Evolutionary conservation across 2,888 invertebrate genomes (phyloP), one percentile per base, ranked within the genome.

Genomic region (Stenurella melanura): DNA sequence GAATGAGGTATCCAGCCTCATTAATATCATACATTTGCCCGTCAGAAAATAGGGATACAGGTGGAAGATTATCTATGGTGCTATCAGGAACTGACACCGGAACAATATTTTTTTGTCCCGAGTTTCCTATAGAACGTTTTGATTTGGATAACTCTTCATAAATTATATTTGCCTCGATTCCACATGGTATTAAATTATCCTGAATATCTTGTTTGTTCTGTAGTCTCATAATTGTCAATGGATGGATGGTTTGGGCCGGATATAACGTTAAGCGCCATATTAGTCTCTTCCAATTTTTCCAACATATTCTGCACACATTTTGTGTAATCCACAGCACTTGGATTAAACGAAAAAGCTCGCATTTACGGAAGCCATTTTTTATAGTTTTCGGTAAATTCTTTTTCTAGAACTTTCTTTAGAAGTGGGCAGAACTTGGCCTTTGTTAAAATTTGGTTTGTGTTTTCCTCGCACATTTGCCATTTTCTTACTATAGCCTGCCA

Each of bases 401-500:
- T 58, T 58, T 58, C 58, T 18, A 58, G 11, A 58, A 58, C 18
- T 58, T 58, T 58, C 18, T 58, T 58, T 58, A 18, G 58, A 11
- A n/a, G n/a, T n/a, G n/a, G n/a, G n/a, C n/a, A n/a, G n/a, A n/a
- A n/a, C n/a, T n/a, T n/a, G n/a, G n/a, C n/a, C 11, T 58, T 58
- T 2, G 58, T 58, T 58, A 58, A 58, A 58, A 18, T 58, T 17
- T 58, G 58, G 11, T 58, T 58, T 11, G 58, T 58, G 18, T 58
- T 58, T 19, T 58, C 58, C 18, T 58, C 58, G 11, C n/a, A 18
- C 58, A 58, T 58, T 58, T 58, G 58, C 10, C 58, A 58, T 58
- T 58, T 6, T n/a, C 57, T n/a, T 17, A 58, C 58, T 58, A 18
- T 58, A 17, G 58, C 58, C 58, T 58, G 58, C 58, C 58, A 58